phyloP scores from a whole-genome alignment of 2,113 vertebrate genomes.

The Notechis scutatus region DNA sequence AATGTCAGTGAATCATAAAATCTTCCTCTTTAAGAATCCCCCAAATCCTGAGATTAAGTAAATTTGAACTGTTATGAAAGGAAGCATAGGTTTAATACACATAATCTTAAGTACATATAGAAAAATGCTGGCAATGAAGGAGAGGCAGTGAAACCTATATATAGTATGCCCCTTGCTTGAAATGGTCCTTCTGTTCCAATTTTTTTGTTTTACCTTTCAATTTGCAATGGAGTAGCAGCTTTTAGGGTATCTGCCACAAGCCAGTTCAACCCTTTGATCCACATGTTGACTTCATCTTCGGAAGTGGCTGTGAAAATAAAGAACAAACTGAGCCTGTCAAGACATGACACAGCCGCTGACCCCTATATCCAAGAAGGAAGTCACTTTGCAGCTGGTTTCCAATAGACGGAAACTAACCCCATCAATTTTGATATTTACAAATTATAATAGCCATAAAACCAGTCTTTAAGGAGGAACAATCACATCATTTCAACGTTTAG shows the following conservation, averaged over 20 bases:
- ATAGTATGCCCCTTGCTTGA: background rate
- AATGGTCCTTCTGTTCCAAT: background rate
- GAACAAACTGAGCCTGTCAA: background rate
- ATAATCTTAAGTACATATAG: background rate
- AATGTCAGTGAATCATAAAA: background rate
- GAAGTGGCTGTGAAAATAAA: constrained; percentile 80
- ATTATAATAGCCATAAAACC: background rate
- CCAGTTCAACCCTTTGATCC: constrained; percentile 95
- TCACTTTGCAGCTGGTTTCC: background rate
- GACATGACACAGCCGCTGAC: background rate
- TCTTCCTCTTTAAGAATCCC: background rate
- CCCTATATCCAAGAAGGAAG: constrained; percentile 13
- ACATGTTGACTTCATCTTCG: constrained; percentile 96
- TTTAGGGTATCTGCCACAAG: constrained; percentile 86
- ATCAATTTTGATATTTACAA: background rate
- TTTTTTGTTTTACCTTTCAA: constrained; percentile 81
- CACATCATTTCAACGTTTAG: background rate
- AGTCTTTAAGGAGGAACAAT: constrained; percentile 3
- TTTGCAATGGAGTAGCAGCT: constrained; percentile 91
- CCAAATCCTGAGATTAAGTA: background rate
- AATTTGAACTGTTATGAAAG: background rate
- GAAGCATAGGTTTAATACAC: background rate
- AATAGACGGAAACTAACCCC: background rate
- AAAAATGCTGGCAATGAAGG: background rate
- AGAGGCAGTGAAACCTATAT: background rate